Base-by-base conservation (phyloP, 2,888 invertebrate species). In the Sepiola atlantica region DNA sequence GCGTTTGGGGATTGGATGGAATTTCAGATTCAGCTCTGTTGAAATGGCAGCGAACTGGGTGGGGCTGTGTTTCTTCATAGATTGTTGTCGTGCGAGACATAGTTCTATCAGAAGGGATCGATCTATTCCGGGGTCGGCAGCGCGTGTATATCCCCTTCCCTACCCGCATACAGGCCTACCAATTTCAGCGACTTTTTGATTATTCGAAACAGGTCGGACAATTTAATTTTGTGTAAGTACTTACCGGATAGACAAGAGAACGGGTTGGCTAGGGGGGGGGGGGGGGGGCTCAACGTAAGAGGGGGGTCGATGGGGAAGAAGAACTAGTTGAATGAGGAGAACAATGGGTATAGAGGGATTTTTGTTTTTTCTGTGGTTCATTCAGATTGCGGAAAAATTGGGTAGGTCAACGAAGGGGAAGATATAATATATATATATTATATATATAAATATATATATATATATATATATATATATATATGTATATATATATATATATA, bases 131-230 rank as follows among this genome's bases (percentile, higher is more conserved):
- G 24, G 77, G 77, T 16, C 16, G n/a, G 77, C 32, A 77, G n/a
- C 32, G 10, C n/a, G 1, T 0, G n/a, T 18, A 14, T n/a, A 14
- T 77, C n/a, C n/a, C 77, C n/a, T 12, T 16, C n/a, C 4, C n/a
- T 3, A 77, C 2, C 77, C 6, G 14, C 16, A 45, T 45, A 45
- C 4, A 45, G 45, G 45, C 45, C 8, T 2, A 45, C 45, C 45
- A 45, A 4, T 77, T n/a, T 16, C 77, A 8, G n/a, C 77, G 12
- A n/a, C 77, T 6, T 32, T 77, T 10, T 32, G 77, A 77, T n/a
- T 77, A 77, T 77, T 77, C 77, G n/a, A 77, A 77, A 77, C 77
- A 77, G 77, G 77, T 77, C 77, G 77, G 77, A 77, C 77, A 77
- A 77, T 77, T 77, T 77, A 77, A 77, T 77, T 77, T 77, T 77